Base-by-base conservation (phyloP, 1,140 invertebrate genomes). In the Trachymyrmex septentrionalis region DNA sequence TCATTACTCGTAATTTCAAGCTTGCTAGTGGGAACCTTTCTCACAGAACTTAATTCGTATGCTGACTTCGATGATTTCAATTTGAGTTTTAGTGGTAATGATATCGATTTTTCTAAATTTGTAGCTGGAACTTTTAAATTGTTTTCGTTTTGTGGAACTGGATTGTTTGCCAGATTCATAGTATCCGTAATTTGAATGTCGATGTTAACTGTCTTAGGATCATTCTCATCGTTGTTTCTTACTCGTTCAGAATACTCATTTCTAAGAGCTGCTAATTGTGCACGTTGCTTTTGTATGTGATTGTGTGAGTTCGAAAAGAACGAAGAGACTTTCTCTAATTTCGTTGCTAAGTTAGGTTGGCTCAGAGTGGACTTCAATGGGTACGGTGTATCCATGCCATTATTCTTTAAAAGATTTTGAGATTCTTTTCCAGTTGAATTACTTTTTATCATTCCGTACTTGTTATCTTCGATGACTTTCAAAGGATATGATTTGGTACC, bases 271-370 rank as follows among this genome's bases (percentile, higher is more conserved):
- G 92, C 93, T 24, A 94, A 91, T 85, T 94, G 92, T 38, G 92
- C 92, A 5, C 94, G 92, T 80, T 96, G 96, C 82, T 96, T 96
- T 9, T 96, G 93, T 55, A 97, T 97, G 80, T 97, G 96, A 91
- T 96, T 96, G 90, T 97, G 96, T 6, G 96, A 96, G 86, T 95
- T 96, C 0, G 96, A 96, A 71, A 97, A 97, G 86, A 96, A 97
- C 0, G 96, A 96, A 0, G 96, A 97, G 38, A 93, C 95, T 92
- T 94, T 96, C 84, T 93, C 94, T 3, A 95, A 85, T 34, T 93
- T 92, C 3, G 94, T 93, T 14, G 94, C 92, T 14, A 96, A 81
- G 81, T 96, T 96, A 2, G 94, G 95, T 66, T 96, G 95, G 63
- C 96, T 96, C 9, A 95, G 72, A 0, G 95, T 91, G 0, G 95